Conservation (phyloP, 2,113 vertebrate genomes). For the Daphoenositta chrysoptera region DNA sequence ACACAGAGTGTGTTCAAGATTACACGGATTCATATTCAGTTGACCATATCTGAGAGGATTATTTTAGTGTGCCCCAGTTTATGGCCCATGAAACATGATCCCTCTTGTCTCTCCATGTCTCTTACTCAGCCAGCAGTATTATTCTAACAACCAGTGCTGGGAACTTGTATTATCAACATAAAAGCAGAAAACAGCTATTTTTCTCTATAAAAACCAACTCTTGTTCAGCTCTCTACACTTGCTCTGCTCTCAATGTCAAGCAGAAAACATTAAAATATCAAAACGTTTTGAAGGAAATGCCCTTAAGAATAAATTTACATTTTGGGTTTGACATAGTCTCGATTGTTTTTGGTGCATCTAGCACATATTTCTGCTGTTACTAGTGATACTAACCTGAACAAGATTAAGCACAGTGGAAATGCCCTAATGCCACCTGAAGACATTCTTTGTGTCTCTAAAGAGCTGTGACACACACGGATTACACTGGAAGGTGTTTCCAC, state of each 20-base stretch:
- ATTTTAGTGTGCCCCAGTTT: slow-evolving; percentile 61
- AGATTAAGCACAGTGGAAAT: background rate
- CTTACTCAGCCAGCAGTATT: background rate
- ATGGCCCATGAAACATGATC: slow-evolving; percentile 58
- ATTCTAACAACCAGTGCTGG: background rate
- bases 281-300: fast-evolving
- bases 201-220: background rate
- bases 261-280: background rate
- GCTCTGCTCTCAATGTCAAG: background rate
- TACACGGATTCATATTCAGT: slow-evolving; percentile 59
- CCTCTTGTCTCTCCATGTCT: background rate
- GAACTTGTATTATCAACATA: background rate
- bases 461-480: background rate
- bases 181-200: background rate
- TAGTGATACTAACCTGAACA: background rate
- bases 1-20: slow-evolving; percentile 61
- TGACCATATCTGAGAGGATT: slow-evolving; percentile 68
- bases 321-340: background rate
- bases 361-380: background rate
- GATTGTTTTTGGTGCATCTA: background rate
- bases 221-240: background rate
- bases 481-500: background rate
- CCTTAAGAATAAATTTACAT: background rate
- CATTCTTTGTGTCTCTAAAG: background rate
- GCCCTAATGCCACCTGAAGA: background rate